Evolutionary conservation across 2,888 invertebrate species (phyloP), one percentile per base, ranked within the genome.

Genomic region (Cephus rjabovi): DNA sequence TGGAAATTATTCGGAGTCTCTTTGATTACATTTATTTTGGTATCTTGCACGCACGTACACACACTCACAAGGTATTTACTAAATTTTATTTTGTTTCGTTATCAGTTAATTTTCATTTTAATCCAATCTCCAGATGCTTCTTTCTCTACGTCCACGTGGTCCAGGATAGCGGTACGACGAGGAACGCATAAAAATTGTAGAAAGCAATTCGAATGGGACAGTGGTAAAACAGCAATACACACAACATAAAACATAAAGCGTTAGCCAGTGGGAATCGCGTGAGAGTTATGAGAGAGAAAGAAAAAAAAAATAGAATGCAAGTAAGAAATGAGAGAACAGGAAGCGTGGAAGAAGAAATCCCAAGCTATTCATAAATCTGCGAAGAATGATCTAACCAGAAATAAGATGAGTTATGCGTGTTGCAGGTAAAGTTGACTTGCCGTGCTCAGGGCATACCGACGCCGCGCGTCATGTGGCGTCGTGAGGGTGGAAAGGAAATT

Each of bases 401-500:
- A 23, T 56, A 56, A 68, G n/a, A 75, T 31, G 31, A n/a, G 68
- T 56, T 83, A 79, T 81, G 82, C 81, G 81, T 79, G 82, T 86
- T 83, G 83, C 85, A 91, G 91, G 92, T 92, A 87, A 93, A 92
- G 85, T 89, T 94, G 81, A 92, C 91, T 79, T 94, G 94, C 87
- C 94, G 94, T 79, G 97, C 97, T 3, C 94, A 94, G 78, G 97
- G 97, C 15, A 95, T 96, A 89, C 97, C 97, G 0, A 93, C 94
- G 81, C 97, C 98, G 1, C 94, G 95, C 83, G 94, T 98, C 75
- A 94, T 94, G 86, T 98, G 97, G 97, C 94, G 96, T 71, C 93
- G 97, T 76, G 97, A 97, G 92, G 97, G 97, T 90, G 95, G 96
- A 69, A 93, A 93, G 79, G 96, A 96, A 88, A 96, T 97, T 85